phyloP scores from a whole-genome alignment of 1,140 invertebrate genomes.

The Nautilus pompilius region DNA sequence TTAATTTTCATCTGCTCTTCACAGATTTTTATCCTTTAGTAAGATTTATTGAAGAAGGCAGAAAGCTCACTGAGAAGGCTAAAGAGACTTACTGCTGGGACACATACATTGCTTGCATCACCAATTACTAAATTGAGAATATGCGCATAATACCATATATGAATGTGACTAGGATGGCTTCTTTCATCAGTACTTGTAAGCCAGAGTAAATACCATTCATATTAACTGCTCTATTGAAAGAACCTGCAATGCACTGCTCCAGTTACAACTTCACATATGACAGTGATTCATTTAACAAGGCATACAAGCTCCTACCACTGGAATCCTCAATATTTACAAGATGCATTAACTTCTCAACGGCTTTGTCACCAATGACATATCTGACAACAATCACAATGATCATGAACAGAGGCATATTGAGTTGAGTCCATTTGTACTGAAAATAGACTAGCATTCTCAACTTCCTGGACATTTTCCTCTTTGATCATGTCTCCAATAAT shows the following conservation, averaged over 20 bases:
- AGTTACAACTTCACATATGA: neutral
- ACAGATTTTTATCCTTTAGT: neutral
- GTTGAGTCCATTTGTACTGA: neutral
- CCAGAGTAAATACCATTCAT: neutral
- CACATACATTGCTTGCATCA: neutral
- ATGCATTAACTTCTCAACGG: neutral
- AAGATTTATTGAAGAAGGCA: neutral
- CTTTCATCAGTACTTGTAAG: neutral
- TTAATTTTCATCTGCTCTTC: neutral
- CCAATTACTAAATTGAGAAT: neutral
- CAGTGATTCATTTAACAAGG: neutral
- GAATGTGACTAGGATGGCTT: neutral
- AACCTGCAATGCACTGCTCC: slow-evolving; percentile 1
- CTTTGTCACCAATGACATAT: neutral
- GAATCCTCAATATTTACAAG: neutral
- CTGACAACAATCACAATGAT: neutral
- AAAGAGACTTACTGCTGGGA: neutral
- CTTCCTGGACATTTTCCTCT: neutral
- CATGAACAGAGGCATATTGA: neutral
- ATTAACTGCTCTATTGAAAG: neutral
- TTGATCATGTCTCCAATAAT: neutral
- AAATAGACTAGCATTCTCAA: neutral
- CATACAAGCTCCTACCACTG: neutral
- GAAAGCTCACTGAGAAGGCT: neutral
- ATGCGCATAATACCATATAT: neutral